Evolutionary conservation across 2,797 vertebrate genomes (phyloP), one percentile per base, ranked within the genome.

Genomic region (Eutrigla gurnardus): DNA sequence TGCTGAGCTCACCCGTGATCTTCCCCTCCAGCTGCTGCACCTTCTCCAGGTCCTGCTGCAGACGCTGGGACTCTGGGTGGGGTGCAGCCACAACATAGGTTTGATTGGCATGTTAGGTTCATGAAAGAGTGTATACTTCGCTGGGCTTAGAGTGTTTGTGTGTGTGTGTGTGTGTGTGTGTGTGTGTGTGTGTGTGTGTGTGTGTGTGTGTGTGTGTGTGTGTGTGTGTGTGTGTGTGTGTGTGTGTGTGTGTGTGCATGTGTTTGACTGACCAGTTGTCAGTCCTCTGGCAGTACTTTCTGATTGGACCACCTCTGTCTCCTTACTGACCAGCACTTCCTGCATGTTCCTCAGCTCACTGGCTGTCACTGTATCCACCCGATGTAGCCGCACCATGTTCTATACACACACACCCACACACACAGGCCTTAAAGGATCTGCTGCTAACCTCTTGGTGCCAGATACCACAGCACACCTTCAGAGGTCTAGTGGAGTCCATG

Each of bases 241-340:
- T 53, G 47, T 62, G 60, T 81, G 76, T 65, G 50, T 40, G 10
- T 45, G 50, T 35, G 43, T 75, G 37, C 82, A 55, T 62, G n/a
- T 37, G 45, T 47, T 32, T 52, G 84, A 91, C 90, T 89, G 67
- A 96, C 95, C 82, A 82, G 94, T 84, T 39, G 95, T 92, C 81
- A 99, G 93, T 77, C 96, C 97, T 73, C 91, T 95, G 78, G 97
- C 95, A 4, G 98, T 99, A 89, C 91, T 97, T 86, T 98, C 96
- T 70, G 98, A 99, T 83, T 98, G 98, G 82, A 97, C 95, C 95
- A 99, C 96, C 93, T 98, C 98, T 0, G 93, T 96, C 90, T 98
- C 98, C 87, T 99, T 99, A 90, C 96, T 97, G 84, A 93, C 95
- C 80, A 99, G 96, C 81, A 98, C 96, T 81, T 99, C 97, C 87